Conservation (phyloP, 2,113 vertebrate genomes). For the Gambusia holbrooki region DNA sequence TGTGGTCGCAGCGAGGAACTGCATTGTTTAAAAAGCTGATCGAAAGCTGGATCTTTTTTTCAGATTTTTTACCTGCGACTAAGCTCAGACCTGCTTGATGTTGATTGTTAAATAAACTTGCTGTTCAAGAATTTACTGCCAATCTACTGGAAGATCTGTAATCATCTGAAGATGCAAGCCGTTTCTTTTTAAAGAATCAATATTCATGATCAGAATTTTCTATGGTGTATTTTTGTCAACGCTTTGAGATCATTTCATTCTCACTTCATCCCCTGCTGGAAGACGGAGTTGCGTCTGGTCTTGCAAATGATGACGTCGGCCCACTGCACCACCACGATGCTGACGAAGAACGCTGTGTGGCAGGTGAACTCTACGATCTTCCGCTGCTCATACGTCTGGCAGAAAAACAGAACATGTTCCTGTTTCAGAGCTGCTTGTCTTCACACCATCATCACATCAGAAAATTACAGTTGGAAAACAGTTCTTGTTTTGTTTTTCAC, state of each 20-base stretch:
- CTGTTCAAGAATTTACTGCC: background rate
- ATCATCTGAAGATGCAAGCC: background rate
- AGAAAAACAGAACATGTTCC: background rate
- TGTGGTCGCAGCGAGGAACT: slow-evolving; percentile 9
- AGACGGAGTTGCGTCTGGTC: slow-evolving; percentile 91
- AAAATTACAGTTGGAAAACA: no score
- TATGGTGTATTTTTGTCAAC: background rate
- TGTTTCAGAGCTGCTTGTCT: no score
- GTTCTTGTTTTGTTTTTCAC: no score
- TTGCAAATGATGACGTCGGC: slow-evolving; percentile 92
- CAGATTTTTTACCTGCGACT: background rate
- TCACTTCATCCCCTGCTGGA: slow-evolving; percentile 95
- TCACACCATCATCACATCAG: no score
- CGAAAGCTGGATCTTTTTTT: background rate
- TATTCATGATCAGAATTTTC: no score
- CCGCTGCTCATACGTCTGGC: slow-evolving; percentile 89
- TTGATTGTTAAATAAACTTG: background rate
- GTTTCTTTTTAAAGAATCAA: background rate
- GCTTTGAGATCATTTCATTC: slow-evolving; percentile 29
- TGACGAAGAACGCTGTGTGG: slow-evolving; percentile 91
- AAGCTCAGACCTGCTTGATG: background rate
- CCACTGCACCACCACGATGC: slow-evolving; percentile 93
- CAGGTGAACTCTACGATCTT: slow-evolving; percentile 93
- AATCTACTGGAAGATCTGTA: background rate
- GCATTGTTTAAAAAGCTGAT: background rate